Percentiles rank a stretch among this genome's conserved stretches.
phyloP scores from a whole-genome alignment of 2,888 invertebrate genomes.

The Apotomis capreana region DNA sequence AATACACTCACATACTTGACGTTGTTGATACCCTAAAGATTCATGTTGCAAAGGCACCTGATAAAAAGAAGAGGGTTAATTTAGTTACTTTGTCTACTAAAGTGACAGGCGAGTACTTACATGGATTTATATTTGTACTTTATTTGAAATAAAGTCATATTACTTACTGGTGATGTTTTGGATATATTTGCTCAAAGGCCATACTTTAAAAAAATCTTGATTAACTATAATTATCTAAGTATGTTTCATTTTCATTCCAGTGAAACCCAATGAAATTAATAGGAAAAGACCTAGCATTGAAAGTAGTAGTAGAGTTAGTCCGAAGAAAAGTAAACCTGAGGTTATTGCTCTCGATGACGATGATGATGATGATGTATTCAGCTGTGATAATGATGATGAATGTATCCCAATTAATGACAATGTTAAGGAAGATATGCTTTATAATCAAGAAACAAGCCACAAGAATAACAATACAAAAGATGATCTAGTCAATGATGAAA shows the following conservation, averaged over 20 bases:
- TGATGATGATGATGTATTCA: conserved; percentile 14
- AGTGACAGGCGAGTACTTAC: conserved; percentile 4
- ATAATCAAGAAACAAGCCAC: conserved; percentile 4
- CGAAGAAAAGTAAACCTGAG: conserved; percentile 23
- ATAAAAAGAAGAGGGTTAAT: conserved; percentile 14
- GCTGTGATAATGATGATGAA: neutral
- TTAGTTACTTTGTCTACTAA: conserved; percentile 21
- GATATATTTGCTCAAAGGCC: too few species aligned
- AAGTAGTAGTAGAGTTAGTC: conserved; percentile 3
- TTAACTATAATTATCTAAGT: neutral
- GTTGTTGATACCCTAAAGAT: conserved; percentile 26
- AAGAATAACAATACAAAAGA: neutral
- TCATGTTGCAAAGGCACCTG: neutral
- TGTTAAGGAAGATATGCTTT: neutral
- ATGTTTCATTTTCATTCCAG: conserved; percentile 6
- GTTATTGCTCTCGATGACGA: conserved; percentile 16
- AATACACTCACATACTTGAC: conserved; percentile 18
- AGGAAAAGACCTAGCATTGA: conserved; percentile 15
- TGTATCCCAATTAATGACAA: conserved; percentile 3
- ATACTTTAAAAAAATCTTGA: too few species aligned
- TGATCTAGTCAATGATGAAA: conserved; percentile 8
- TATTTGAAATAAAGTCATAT: neutral
- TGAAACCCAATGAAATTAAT: neutral
- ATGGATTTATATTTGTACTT: too few species aligned
- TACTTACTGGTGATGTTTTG: too few species aligned